Conservation (phyloP, 1,140 invertebrate genomes). For the Drosophila gunungcola region DNA sequence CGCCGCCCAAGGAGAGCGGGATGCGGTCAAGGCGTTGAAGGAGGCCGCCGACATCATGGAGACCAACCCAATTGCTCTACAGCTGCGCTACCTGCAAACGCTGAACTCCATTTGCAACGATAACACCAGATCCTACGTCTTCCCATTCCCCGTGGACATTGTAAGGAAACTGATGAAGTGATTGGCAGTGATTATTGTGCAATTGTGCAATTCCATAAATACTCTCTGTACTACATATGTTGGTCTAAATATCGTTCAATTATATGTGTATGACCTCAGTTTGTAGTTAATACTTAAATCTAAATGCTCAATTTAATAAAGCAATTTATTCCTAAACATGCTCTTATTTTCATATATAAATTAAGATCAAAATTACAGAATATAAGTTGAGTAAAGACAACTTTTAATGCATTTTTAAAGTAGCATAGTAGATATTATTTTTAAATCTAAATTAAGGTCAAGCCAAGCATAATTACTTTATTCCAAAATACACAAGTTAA, state of each 20-base stretch:
- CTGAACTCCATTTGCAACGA: conserved; percentile 91
- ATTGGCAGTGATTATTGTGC: neutral
- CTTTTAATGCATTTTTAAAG: no score
- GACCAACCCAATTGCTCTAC: conserved; percentile 92
- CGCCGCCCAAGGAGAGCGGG: conserved; percentile 92
- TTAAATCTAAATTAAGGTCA: no score
- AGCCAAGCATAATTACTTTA: no score
- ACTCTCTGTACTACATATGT: no score
- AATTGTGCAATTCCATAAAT: neutral
- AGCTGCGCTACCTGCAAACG: conserved; percentile 86
- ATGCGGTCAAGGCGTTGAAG: conserved; percentile 93
- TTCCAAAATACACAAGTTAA: no score
- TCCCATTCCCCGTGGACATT: conserved; percentile 64
- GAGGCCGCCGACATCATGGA: conserved; percentile 95
- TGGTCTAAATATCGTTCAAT: neutral
- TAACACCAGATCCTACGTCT: conserved; percentile 56
- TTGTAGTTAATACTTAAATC: neutral
- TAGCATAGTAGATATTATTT: no score
- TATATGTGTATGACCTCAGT: neutral
- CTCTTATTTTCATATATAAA: no score
- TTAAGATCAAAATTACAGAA: no score
- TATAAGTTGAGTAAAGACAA: no score
- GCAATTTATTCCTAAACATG: no score
- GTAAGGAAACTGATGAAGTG: conserved; percentile 50
- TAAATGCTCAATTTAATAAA: no score